A percentile compares a stretch with the other conserved stretches of the same genome.
These are phyloP conservation scores for Microcebus lehilahytsara DNA, from an alignment of 2,113 vertebrate species.

Conservation along the genomic window DNA sequence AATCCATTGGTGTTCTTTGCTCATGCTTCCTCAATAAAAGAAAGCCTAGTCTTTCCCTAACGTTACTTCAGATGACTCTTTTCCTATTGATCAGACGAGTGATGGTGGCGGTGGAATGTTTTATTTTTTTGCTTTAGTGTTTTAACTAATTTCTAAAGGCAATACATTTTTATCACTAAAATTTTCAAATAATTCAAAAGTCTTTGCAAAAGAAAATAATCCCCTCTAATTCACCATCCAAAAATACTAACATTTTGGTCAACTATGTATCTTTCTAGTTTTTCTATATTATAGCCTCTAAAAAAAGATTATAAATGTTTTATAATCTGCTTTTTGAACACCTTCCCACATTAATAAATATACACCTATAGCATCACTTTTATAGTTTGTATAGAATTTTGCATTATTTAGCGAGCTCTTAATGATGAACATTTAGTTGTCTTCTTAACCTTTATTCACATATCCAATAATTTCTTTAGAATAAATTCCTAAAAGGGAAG, in stretches of 20 bases:
- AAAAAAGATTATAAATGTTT: background rate
- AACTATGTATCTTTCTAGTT: background rate
- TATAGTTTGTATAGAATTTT: background rate
- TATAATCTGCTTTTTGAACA: background rate
- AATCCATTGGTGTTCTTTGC: background rate
- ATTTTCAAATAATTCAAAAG: background rate
- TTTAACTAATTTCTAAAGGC: conserved; percentile 18
- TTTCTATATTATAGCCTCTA: background rate
- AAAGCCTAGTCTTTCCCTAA: background rate
- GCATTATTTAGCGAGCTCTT: background rate
- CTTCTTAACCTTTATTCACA: background rate
- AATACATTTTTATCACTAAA: background rate
- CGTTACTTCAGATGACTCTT: background rate
- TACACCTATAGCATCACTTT: background rate
- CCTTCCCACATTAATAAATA: background rate
- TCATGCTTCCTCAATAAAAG: background rate
- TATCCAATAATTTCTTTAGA: background rate
- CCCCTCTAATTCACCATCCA: background rate
- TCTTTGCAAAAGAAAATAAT: background rate
- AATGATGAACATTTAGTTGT: background rate
- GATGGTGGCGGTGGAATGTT: background rate
- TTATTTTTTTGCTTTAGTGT: background rate
- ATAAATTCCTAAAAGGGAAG: background rate
- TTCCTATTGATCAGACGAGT: background rate
- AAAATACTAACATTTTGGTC: background rate